These are phyloP conservation scores for Pangasius sanitwongsei DNA, from an alignment of 2,797 vertebrate genomes.

Conservation along the genomic window DNA sequence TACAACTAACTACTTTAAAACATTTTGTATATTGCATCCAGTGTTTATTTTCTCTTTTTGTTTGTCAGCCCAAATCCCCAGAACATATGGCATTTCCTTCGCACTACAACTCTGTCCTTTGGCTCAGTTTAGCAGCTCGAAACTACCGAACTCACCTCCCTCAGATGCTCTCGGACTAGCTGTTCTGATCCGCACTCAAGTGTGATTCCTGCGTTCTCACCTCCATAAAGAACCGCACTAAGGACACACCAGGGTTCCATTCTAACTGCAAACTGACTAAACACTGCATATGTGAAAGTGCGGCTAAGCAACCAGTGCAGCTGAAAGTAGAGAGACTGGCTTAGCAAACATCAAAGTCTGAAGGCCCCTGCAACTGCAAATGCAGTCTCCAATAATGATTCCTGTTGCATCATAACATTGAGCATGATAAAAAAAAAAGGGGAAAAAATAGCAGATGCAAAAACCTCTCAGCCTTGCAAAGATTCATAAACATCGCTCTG, in stretches of 20 bases:
- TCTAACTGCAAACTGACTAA: not conserved
- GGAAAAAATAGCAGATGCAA: not conserved
- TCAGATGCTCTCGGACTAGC: not conserved
- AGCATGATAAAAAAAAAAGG: constrained; percentile 4
- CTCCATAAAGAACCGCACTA: not conserved
- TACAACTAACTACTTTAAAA: not conserved
- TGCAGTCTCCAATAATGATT: constrained; percentile 31
- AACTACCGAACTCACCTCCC: not conserved
- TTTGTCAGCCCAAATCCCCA: not conserved
- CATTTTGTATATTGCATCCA: not conserved
- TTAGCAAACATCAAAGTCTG: not conserved
- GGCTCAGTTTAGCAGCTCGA: not conserved
- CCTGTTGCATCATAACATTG: constrained; percentile 45
- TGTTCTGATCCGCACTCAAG: not conserved
- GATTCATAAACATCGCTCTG: constrained; percentile 25
- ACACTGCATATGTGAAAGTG: not conserved
- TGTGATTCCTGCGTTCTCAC: not conserved
- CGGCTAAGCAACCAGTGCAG: not conserved
- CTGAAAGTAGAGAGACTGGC: not conserved
- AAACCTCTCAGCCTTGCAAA: constrained; percentile 27
- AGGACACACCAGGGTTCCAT: not conserved
- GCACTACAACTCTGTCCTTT: not conserved
- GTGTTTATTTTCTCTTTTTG: not conserved
- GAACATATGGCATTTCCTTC: not conserved
- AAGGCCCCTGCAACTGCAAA: not conserved